These are phyloP conservation scores for Semibalanus balanoides DNA, from an alignment of 1,140 invertebrate genomes.

Conservation along the genomic window DNA sequence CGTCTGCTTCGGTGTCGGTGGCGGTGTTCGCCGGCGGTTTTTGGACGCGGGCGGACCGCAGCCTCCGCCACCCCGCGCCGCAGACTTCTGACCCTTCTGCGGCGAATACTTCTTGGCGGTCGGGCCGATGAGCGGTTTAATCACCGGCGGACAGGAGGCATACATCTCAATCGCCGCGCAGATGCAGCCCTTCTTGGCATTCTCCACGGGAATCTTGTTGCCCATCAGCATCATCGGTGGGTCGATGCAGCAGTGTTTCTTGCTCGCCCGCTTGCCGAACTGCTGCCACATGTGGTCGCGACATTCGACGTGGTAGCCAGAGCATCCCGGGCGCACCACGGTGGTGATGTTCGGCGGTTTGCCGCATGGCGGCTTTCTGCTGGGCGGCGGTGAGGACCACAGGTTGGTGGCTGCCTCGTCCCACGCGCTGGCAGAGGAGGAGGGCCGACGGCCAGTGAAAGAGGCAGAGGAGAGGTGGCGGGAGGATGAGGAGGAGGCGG, in stretches of 20 bases:
- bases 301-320: too few species aligned
- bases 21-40: too few species aligned
- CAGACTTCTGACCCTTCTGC: not conserved
- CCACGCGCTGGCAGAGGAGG: not conserved
- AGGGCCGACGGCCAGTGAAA: too few species aligned
- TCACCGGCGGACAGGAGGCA: not conserved
- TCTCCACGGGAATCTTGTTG: not conserved
- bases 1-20: not conserved
- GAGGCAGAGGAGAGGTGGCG: too few species aligned
- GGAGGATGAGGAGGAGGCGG: too few species aligned
- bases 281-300: not conserved
- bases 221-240: not conserved
- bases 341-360: not conserved
- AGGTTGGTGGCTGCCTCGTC: too few species aligned
- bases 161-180: not conserved
- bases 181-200: not conserved
- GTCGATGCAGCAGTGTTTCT: not conserved
- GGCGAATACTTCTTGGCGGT: not conserved
- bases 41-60: not conserved
- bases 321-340: not conserved
- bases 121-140: not conserved
- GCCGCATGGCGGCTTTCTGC: not conserved
- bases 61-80: too few species aligned
- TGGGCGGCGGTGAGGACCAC: not conserved
- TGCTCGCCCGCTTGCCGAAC: not conserved